phyloP scores from a whole-genome alignment of 2,888 invertebrate genomes.

The Scrobipalpa costella region DNA sequence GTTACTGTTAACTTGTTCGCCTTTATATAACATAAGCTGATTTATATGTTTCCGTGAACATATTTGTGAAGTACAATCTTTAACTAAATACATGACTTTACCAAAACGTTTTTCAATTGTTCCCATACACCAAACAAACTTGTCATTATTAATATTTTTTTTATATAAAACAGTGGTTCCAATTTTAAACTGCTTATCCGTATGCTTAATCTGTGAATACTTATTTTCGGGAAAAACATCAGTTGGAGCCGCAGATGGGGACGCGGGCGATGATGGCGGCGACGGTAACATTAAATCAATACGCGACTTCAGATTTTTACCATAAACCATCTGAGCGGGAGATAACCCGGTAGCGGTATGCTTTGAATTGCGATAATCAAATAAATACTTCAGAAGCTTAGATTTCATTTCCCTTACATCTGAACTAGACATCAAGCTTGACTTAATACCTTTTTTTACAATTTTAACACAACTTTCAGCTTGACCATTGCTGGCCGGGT shows the following conservation, averaged over 20 bases:
- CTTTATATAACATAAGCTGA: not conserved
- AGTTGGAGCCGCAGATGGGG: not conserved
- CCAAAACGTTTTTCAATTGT: not conserved
- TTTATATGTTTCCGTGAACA: not conserved
- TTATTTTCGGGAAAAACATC: not conserved
- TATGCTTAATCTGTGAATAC: not conserved
- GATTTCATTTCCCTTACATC: not conserved
- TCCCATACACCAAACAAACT: not conserved
- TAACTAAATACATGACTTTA: not conserved
- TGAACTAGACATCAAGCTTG: not conserved
- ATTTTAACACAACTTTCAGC: conserved; percentile 21
- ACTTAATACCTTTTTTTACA: conserved; percentile 8
- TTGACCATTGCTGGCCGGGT: conserved; percentile 16
- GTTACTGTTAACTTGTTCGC: not conserved
- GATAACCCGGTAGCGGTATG: conserved; percentile 23
- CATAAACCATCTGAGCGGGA: conserved; percentile 25
- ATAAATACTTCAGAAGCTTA: conserved; percentile 8
- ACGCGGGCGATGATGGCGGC: not conserved
- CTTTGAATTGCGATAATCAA: conserved; percentile 27
- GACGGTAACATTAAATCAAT: conserved; percentile 18
- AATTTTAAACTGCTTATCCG: not conserved
- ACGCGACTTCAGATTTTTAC: conserved; percentile 17
- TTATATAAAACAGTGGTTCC: not conserved
- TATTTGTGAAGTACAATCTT: not conserved
- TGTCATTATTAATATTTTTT: conserved; percentile 10